phyloP scores from a whole-genome alignment of 2,888 invertebrate genomes.

The Patella ulyssiponensis region DNA sequence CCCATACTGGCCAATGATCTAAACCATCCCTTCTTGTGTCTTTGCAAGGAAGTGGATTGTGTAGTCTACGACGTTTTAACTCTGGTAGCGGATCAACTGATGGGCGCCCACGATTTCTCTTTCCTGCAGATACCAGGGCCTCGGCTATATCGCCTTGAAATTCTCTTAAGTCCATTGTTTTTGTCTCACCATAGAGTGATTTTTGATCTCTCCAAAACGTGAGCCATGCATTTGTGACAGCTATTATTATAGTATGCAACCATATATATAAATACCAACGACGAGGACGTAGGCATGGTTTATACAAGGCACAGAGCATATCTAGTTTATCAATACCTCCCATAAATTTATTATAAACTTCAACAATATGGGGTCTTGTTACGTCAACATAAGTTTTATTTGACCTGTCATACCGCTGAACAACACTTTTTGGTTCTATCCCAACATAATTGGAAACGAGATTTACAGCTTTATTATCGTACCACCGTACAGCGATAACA shows the following conservation, averaged over 20 bases:
- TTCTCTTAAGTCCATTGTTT: neutral
- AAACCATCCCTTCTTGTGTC: too few relatives aligned
- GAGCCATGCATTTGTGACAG: neutral
- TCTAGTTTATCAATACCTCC: neutral
- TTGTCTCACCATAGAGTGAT: neutral
- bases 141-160: neutral
- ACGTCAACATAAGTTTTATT: neutral
- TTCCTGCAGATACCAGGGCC: neutral
- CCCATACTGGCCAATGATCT: too few relatives aligned
- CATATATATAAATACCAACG: slow-evolving; percentile 1
- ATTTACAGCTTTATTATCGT: neutral
- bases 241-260: neutral
- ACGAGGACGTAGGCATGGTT: neutral
- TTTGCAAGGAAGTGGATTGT: too few relatives aligned
- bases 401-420: neutral
- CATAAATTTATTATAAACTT: slow-evolving; percentile 3
- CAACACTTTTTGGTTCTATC: neutral
- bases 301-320: neutral
- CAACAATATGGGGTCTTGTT: neutral
- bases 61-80: too few relatives aligned
- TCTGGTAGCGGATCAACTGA: neutral
- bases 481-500: neutral
- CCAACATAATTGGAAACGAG: neutral
- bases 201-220: neutral
- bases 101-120: neutral